Conservation (phyloP, 2,888 invertebrate genomes). For the Chrysolina oricalcia region DNA sequence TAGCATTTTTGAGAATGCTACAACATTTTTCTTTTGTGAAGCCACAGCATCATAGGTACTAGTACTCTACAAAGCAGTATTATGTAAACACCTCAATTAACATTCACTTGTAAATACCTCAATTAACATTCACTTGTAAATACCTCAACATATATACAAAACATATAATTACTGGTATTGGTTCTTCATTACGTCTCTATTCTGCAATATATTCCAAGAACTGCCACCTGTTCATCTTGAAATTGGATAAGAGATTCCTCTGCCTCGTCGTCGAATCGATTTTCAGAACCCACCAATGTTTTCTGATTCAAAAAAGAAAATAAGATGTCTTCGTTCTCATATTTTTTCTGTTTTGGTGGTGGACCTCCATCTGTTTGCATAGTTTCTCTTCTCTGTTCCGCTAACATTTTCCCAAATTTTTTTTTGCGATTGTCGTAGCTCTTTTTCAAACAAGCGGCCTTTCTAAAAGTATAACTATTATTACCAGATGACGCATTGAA, state of each 20-base stretch:
- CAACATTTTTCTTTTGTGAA: too few species aligned
- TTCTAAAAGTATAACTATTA: constrained; percentile 24
- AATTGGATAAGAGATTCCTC: background rate
- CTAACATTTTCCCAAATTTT: constrained; percentile 24
- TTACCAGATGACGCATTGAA: constrained; percentile 8
- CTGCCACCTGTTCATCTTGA: background rate
- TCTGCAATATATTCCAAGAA: background rate
- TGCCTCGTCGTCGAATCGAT: background rate
- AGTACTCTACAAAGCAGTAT: too few species aligned
- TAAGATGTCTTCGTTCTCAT: background rate
- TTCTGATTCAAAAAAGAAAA: background rate
- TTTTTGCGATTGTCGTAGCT: constrained; percentile 31
- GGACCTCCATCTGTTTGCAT: constrained; percentile 15
- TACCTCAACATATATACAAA: background rate
- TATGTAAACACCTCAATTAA: too few species aligned
- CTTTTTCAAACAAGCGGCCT: constrained; percentile 28
- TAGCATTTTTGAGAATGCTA: too few species aligned
- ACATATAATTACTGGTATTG: background rate
- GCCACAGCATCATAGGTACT: too few species aligned
- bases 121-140: too few species aligned
- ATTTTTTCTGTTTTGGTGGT: background rate
- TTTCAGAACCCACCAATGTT: constrained; percentile 6
- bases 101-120: too few species aligned
- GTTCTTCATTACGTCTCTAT: background rate
- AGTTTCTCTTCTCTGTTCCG: constrained; percentile 19